A percentile compares a stretch with the other conserved stretches of the same genome.
These are phyloP conservation scores for Anthoscopus minutus DNA, from an alignment of 2,113 vertebrate species.

Conservation along the genomic window DNA sequence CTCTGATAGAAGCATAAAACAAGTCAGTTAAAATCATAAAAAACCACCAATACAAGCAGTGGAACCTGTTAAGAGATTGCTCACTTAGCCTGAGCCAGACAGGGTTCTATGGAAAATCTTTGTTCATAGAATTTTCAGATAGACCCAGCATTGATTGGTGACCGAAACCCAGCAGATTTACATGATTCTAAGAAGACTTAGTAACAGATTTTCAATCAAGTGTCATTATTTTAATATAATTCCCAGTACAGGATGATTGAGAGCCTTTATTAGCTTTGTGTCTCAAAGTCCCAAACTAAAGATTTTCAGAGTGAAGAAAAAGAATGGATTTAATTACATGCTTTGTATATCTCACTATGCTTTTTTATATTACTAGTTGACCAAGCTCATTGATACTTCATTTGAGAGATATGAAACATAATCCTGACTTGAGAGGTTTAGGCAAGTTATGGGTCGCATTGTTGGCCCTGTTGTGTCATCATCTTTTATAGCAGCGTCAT, in stretches of 20 bases:
- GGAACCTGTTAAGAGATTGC: not conserved
- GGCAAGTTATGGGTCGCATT: not conserved
- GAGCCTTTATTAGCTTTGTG: not conserved
- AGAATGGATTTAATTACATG: not conserved
- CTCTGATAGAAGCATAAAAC: not conserved
- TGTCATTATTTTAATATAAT: not conserved
- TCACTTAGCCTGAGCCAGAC: not conserved
- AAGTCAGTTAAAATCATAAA: not conserved
- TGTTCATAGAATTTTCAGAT: not conserved
- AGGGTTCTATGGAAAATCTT: not conserved
- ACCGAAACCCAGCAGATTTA: not conserved
- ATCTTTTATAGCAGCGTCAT: not conserved
- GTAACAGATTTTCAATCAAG: not conserved
- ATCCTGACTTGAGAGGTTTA: not conserved
- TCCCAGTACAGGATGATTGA: not conserved
- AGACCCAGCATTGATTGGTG: not conserved
- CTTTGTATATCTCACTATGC: not conserved
- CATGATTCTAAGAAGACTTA: not conserved
- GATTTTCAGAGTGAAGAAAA: not conserved
- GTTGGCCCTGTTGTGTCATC: not conserved
- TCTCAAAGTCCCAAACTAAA: not conserved
- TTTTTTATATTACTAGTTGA: not conserved
- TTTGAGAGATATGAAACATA: not conserved
- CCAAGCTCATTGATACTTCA: not conserved
- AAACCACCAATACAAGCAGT: not conserved